Percentiles rank a stretch among this genome's conserved stretches.
Conservation (phyloP, 2,888 invertebrate species). For the Conistra vaccinii region DNA sequence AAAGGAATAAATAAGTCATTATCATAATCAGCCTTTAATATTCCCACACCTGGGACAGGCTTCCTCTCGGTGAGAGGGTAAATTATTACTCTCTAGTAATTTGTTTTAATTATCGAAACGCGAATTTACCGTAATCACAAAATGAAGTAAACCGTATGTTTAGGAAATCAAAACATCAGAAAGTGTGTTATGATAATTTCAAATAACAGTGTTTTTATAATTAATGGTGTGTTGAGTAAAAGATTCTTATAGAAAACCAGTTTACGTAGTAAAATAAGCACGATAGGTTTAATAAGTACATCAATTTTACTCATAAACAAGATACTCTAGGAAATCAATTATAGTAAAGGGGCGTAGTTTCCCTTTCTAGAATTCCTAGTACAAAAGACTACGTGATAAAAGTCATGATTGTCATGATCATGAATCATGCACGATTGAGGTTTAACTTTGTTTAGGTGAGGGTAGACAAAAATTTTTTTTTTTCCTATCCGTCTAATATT, state of each 20-base stretch:
- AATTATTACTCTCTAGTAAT: too few species aligned
- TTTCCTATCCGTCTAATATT: too few species aligned
- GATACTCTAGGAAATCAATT: slow-evolving; percentile 25
- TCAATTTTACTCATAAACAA: background rate
- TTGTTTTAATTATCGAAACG: slow-evolving; percentile 4
- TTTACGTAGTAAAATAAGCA: slow-evolving; percentile 4
- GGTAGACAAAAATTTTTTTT: background rate
- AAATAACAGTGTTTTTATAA: slow-evolving; percentile 43
- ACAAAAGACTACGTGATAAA: slow-evolving; percentile 29
- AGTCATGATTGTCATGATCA: slow-evolving; percentile 26
- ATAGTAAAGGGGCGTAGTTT: background rate
- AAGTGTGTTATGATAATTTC: slow-evolving; percentile 36
- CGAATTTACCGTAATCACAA: slow-evolving; percentile 24
- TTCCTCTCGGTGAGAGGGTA: too few species aligned
- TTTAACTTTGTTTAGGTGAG: background rate
- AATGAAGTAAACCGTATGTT: slow-evolving; percentile 9
- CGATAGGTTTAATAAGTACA: background rate
- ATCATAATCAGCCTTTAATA: too few species aligned
- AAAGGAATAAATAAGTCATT: too few species aligned
- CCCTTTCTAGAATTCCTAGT: background rate
- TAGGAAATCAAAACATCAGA: slow-evolving; percentile 31
- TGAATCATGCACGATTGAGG: background rate
- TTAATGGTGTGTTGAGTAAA: slow-evolving; percentile 6
- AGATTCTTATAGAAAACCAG: background rate
- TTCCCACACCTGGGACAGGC: too few species aligned